Percentiles rank a stretch among this genome's conserved stretches.
Conservation (phyloP, 2,888 invertebrate genomes). For the Nomada ruficornis region DNA sequence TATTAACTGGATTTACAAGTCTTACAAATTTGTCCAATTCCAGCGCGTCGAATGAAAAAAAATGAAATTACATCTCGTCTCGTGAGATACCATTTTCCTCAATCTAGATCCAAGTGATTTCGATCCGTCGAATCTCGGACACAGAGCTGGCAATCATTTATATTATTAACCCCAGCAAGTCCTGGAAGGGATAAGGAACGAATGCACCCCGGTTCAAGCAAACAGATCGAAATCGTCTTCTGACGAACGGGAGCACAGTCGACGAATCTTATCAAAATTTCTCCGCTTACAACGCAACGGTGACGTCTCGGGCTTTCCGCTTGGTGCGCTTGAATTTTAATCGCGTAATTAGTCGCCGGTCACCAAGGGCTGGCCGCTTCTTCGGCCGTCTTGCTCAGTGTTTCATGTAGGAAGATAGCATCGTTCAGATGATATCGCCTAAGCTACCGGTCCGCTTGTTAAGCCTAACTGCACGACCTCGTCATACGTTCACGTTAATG, state of each 20-base stretch:
- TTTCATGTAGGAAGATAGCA: constrained; percentile 61
- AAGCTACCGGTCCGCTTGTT: constrained; percentile 59
- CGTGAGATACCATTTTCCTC: too few species aligned
- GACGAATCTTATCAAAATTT: constrained; percentile 28
- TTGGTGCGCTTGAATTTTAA: constrained; percentile 67
- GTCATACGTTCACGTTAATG: constrained; percentile 54
- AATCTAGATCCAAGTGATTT: too few species aligned
- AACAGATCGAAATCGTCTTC: not conserved
- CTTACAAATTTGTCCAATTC: too few species aligned
- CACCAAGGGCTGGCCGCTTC: constrained; percentile 39
- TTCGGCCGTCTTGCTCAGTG: constrained; percentile 47
- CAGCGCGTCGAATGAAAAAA: not conserved
- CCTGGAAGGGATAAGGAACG: not conserved
- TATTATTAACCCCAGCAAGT: too few species aligned
- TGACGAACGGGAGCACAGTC: constrained; percentile 20
- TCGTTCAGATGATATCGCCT: constrained; percentile 65
- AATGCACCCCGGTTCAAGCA: not conserved
- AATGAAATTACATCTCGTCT: not conserved
- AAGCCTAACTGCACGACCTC: constrained; percentile 47
- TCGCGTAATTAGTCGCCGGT: constrained; percentile 69
- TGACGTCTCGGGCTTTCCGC: constrained; percentile 24
- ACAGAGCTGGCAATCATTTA: too few species aligned
- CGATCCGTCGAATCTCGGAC: too few species aligned
- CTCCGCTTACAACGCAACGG: constrained; percentile 8
- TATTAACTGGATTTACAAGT: too few species aligned